These are phyloP conservation scores for Euura saliciscinereae DNA, from an alignment of 1,140 invertebrate genomes.

Conservation along the genomic window DNA sequence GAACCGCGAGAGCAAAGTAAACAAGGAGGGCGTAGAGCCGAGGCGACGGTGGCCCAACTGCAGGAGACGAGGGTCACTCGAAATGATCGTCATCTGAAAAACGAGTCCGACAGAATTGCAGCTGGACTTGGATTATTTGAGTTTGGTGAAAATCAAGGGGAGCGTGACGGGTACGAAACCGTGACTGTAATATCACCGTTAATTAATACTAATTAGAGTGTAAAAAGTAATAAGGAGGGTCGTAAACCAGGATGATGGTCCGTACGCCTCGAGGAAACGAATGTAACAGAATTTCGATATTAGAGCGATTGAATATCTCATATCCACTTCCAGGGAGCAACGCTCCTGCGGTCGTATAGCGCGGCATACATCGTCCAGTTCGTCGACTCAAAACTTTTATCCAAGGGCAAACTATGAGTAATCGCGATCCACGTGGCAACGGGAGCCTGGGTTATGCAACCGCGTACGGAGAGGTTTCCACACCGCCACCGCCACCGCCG, in stretches of 20 bases:
- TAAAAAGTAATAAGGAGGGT: constrained; percentile 1
- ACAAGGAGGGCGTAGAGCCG: too few relatives aligned
- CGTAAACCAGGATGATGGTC: background rate
- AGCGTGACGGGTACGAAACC: background rate
- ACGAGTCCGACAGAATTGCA: too few relatives aligned
- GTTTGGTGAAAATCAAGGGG: background rate
- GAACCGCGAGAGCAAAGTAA: too few relatives aligned
- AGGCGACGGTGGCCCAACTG: too few relatives aligned
- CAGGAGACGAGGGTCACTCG: too few relatives aligned
- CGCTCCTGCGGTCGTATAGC: background rate
- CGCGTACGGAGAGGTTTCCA: background rate
- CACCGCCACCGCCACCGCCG: background rate
- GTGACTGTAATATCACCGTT: background rate
- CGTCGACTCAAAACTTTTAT: constrained; percentile 1
- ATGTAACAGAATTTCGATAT: background rate
- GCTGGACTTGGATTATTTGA: too few relatives aligned
- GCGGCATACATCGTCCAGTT: background rate
- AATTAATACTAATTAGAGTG: constrained; percentile 2
- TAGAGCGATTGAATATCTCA: background rate
- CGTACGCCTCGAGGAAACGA: background rate
- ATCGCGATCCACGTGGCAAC: constrained; percentile 6
- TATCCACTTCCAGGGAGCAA: background rate
- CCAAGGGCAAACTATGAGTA: constrained; percentile 7
- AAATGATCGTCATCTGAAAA: too few relatives aligned
- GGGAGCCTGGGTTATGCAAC: constrained; percentile 6